Base-by-base conservation (phyloP, 2,888 invertebrate species). In the Listrodromus nycthemerus region DNA sequence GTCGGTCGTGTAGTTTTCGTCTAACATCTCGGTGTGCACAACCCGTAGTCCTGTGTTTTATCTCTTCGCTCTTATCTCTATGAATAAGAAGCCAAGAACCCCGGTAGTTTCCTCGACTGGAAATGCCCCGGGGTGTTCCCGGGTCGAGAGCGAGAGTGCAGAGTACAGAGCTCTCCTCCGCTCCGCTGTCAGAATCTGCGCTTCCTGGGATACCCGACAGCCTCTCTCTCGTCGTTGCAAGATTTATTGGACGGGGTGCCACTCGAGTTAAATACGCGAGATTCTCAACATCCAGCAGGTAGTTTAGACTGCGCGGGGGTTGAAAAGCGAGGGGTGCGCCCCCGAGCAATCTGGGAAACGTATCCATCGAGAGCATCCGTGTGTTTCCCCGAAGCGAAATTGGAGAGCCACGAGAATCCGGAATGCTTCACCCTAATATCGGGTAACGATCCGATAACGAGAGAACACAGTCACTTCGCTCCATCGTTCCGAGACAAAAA, bases 231-330 rank as follows among this genome's bases (percentile, higher is more conserved):
- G 71, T 55, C 66, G 79, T 73, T 80, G 79, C 79, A 80, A 80
- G 79, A 80, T 80, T 80, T 80, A 80, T 73, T 73, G 73, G 79
- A 73, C 66, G 79, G 66, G 79, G 73, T 80, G 79, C 79, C 79
- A 80, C 79, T 80, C 79, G 79, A 80, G 79, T 80, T 73, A 80
- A 80, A 73, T 67, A 73, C 79, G 73, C 79, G 73, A 73, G 70
- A 30, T 5, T 65, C 58, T 48, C 73, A 5, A 27, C 27, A 76
- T 71, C 71, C 71, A 45, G 41, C 65, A 21, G 65, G 65, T 65
- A 65, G 45, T 13, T 63, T 61, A 41, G 30, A 65, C 33, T 30
- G 61, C 50, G 69, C 16, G 33, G 45, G 67, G 33, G n/a, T 21
- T 24, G 33, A 58, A 48, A 24, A 27, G 45, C 58, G 58, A 52